Evolutionary conservation across 2,888 invertebrate genomes (phyloP).

Genomic region (Cecidostiba fungosa): DNA sequence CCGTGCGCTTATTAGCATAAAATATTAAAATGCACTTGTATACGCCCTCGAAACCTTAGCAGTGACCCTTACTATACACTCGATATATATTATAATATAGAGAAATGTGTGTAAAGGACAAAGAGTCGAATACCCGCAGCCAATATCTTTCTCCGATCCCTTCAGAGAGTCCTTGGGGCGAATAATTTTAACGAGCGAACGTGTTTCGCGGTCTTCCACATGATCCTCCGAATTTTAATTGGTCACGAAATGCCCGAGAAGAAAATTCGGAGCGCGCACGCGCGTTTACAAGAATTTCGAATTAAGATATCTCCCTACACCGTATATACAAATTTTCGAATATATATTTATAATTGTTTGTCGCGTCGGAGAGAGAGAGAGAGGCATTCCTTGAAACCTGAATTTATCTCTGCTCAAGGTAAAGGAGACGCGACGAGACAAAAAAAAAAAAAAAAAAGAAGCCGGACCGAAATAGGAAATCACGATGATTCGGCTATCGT

Average conservation of each 20-base stretch:
- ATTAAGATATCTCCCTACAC: constrained; percentile 49
- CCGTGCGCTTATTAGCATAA: constrained; percentile 52
- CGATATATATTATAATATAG: too few species aligned
- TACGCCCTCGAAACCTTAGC: neutral
- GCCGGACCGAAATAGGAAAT: constrained; percentile 22
- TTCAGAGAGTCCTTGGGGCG: constrained; percentile 67
- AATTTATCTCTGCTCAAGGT: neutral
- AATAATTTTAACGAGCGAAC: constrained; percentile 77
- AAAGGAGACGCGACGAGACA: neutral
- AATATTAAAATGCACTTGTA: constrained; percentile 58
- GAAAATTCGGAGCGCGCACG: constrained; percentile 18
- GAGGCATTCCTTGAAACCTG: constrained; percentile 7
- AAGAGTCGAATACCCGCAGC: neutral
- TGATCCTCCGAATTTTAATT: constrained; percentile 73
- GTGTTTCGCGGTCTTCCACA: constrained; percentile 8
- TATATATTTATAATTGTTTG: neutral
- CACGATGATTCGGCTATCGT: constrained; percentile 23
- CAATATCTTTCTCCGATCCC: constrained; percentile 40
- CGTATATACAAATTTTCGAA: neutral
- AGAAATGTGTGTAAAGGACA: neutral
- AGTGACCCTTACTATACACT: neutral
- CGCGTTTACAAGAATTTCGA: constrained; percentile 47
- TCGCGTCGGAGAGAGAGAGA: neutral
- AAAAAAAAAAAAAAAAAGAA: too few species aligned
- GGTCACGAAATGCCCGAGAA: constrained; percentile 68